A percentile compares a stretch with the other conserved stretches of the same genome.
Conservation (phyloP, 2,797 vertebrate genomes). For the Tragelaphus eurycerus region DNA sequence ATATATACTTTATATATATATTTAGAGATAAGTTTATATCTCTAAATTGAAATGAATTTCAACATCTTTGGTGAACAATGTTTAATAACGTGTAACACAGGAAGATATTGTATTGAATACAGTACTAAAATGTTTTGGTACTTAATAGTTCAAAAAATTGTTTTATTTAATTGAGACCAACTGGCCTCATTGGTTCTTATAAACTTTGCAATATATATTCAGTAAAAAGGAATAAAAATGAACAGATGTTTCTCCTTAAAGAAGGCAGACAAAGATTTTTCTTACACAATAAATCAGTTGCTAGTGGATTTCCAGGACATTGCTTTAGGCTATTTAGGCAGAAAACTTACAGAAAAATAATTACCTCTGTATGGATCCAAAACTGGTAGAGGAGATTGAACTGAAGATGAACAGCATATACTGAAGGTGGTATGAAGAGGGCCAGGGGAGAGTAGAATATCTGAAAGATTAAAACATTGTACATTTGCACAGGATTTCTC, state of each 20-base stretch:
- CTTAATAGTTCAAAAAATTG: constrained; percentile 80
- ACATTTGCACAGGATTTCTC: neutral
- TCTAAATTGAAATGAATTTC: constrained; percentile 76
- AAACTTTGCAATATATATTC: constrained; percentile 87
- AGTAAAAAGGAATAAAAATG: constrained; percentile 84
- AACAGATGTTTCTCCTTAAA: constrained; percentile 88
- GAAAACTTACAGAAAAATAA: constrained; percentile 65
- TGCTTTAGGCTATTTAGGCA: constrained; percentile 79
- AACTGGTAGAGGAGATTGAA: constrained; percentile 97
- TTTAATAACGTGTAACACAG: constrained; percentile 81
- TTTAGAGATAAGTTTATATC: constrained; percentile 54
- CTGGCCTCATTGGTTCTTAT: constrained; percentile 87
- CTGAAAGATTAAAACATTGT: constrained; percentile 80
- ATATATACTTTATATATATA: neutral
- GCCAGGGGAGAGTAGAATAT: constrained; percentile 94
- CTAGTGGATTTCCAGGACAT: constrained; percentile 84
- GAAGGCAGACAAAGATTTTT: constrained; percentile 87
- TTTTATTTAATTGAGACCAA: constrained; percentile 87
- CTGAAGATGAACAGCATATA: constrained; percentile 93
- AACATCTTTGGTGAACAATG: constrained; percentile 70
- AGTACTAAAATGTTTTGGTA: constrained; percentile 79
- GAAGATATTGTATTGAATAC: constrained; percentile 77
- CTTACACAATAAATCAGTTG: constrained; percentile 88
- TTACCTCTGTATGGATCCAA: constrained; percentile 99
- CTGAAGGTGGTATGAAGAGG: constrained; percentile 89